These are phyloP conservation scores for Onychomys arenicola DNA, from an alignment of 2,797 vertebrate genomes.

Conservation along the genomic window DNA sequence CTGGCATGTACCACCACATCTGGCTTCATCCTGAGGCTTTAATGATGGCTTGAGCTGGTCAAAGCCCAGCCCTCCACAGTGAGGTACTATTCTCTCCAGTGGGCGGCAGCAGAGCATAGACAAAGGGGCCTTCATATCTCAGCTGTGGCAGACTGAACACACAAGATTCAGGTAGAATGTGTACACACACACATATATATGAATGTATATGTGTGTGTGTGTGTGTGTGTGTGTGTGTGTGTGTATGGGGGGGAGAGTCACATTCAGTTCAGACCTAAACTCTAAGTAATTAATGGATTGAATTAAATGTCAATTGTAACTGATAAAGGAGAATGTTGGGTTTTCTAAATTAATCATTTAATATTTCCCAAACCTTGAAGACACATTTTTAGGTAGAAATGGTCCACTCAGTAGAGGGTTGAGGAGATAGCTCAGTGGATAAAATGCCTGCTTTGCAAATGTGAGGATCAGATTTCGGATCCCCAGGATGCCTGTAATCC, in stretches of 20 bases:
- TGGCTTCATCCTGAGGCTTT: neutral
- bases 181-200: no score
- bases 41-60: neutral
- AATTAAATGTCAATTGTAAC: neutral
- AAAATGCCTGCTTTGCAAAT: neutral
- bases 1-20: neutral
- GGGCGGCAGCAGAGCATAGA: no score
- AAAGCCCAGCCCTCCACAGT: neutral
- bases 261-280: neutral
- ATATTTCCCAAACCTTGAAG: neutral
- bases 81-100: neutral
- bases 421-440: no score
- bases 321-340: neutral
- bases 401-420: neutral
- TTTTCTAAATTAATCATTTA: neutral
- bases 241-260: neutral
- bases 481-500: neutral
- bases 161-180: neutral
- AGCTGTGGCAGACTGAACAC: neutral
- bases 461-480: neutral
- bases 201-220: neutral
- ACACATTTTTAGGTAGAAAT: constrained; percentile 38
- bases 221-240: no score
- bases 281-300: neutral
- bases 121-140: neutral